Evolutionary conservation across 2,797 vertebrate genomes (phyloP), one percentile per base, ranked within the genome.

Genomic region (Bucorvus abyssinicus): DNA sequence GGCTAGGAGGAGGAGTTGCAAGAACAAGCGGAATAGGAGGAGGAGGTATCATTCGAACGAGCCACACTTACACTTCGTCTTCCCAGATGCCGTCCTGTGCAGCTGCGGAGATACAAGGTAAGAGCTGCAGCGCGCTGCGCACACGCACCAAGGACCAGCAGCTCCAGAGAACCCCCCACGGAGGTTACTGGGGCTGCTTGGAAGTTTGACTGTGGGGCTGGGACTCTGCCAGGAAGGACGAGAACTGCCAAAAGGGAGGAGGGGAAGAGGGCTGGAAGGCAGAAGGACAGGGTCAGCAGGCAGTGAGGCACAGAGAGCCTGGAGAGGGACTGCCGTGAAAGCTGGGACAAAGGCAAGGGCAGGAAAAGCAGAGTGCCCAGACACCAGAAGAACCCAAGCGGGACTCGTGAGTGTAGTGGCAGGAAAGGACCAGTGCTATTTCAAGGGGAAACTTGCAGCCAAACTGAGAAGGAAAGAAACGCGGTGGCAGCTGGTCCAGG

Each of bases 91-190:
- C 96, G 6, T 52, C 94, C 45, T 95, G 93, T 49, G 89, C 70
- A 49, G 83, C 93, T 81, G 88, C 91, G 30, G 96, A 97, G 65
- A 84, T 94, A 69, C 97, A 97, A 95, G 97, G 97, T 97, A 61
- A 95, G 91, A 38, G 30, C 47, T 14, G 29, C 29, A 47, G n/a
- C 23, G 3, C 45, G 71, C 55, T 70, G 7, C 17, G n/a, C 59
- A 26, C 15, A 18, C 3, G 29, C 42, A 60, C 9, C 53, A 10
- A 6, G 14, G 29, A 26, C 34, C 38, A 38, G 57, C 55, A 74
- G 68, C 84, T 69, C 30, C 20, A 67, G 52, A 61, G 45, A 26
- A 8, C 74, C 17, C 63, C 34, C 45, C 73, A 45, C 0, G 0
- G 1, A 60, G 40, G 20, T 89, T 32, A 49, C 8, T 57, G 75